phyloP scores from a whole-genome alignment of 2,888 invertebrate species.

The Neoitamus cyanurus region DNA sequence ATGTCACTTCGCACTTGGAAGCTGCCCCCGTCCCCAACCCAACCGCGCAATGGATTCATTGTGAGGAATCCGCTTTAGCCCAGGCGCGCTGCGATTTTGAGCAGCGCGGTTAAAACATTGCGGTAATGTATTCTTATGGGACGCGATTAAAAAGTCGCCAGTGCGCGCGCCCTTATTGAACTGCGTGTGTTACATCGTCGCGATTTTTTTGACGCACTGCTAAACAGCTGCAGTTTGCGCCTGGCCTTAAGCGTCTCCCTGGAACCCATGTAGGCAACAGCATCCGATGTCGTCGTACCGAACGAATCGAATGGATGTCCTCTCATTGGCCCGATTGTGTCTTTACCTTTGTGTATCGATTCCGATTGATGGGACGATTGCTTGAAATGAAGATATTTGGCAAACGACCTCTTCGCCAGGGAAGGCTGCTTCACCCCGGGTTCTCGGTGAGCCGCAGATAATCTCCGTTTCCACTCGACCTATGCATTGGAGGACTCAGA shows the following conservation, averaged over 20 bases:
- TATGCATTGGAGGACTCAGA: neutral
- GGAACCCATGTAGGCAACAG: neutral
- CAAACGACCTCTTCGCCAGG: neutral
- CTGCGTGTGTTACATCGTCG: too few relatives aligned
- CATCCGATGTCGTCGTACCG: neutral
- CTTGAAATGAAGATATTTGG: constrained; percentile 38
- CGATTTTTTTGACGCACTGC: too few relatives aligned
- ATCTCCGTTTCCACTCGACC: constrained; percentile 23
- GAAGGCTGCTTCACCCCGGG: neutral
- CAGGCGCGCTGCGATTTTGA: too few relatives aligned
- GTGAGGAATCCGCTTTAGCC: constrained; percentile 32
- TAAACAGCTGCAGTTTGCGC: too few relatives aligned
- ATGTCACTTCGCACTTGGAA: constrained; percentile 19
- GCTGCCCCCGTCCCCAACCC: neutral
- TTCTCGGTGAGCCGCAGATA: constrained; percentile 8
- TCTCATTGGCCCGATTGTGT: constrained; percentile 18
- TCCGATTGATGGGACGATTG: constrained; percentile 39
- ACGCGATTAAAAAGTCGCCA: too few relatives aligned
- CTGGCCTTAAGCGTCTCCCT: neutral
- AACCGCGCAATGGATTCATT: constrained; percentile 34
- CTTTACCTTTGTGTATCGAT: constrained; percentile 32
- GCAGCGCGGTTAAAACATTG: too few relatives aligned
- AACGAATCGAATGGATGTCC: constrained; percentile 6
- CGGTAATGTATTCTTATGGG: too few relatives aligned
- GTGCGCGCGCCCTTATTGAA: too few relatives aligned